A percentile compares a stretch with the other conserved stretches of the same genome.
Evolutionary conservation across 2,797 vertebrate genomes (phyloP).

Genomic region (Odontamblyopus rebecca): DNA sequence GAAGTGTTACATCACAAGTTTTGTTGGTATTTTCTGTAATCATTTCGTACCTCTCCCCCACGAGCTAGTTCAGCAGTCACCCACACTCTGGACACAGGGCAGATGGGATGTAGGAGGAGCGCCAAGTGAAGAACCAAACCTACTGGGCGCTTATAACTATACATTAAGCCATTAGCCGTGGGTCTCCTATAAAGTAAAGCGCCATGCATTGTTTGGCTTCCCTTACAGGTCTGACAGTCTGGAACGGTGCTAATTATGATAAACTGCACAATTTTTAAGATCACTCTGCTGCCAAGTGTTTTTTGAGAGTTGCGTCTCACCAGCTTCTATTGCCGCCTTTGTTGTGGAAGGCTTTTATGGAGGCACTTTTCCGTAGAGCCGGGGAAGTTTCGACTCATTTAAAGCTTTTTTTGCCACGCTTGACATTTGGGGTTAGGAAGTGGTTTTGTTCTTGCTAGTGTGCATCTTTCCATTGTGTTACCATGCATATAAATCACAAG

Average conservation of each 20-base stretch:
- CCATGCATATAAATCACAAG: conserved; percentile 4
- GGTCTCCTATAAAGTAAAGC: conserved; percentile 53
- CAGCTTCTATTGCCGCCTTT: conserved; percentile 32
- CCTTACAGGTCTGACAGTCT: conserved; percentile 44
- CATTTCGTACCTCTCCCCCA: conserved; percentile 49
- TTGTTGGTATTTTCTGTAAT: conserved; percentile 63
- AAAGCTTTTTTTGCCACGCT: conserved; percentile 35
- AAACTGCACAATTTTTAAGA: conserved; percentile 46
- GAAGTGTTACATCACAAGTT: conserved; percentile 71
- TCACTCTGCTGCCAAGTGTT: conserved; percentile 44
- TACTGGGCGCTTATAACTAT: conserved; percentile 62
- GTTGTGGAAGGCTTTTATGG: conserved; percentile 45
- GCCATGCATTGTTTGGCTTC: conserved; percentile 47
- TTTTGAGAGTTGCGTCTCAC: conserved; percentile 35
- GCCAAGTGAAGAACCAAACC: conserved; percentile 55
- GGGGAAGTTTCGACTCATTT: conserved; percentile 60
- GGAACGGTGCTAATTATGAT: conserved; percentile 60
- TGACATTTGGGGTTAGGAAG: conserved; percentile 44
- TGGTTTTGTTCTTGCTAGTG: conserved; percentile 32
- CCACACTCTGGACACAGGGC: conserved; percentile 75
- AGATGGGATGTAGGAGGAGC: conserved; percentile 79
- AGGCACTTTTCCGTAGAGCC: conserved; percentile 31
- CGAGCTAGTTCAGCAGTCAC: conserved; percentile 64
- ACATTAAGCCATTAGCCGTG: conserved; percentile 61
- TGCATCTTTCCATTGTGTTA: conserved; percentile 13